Evolutionary conservation across 2,113 vertebrate genomes (phyloP).

Genomic region (Engraulis encrasicolus): DNA sequence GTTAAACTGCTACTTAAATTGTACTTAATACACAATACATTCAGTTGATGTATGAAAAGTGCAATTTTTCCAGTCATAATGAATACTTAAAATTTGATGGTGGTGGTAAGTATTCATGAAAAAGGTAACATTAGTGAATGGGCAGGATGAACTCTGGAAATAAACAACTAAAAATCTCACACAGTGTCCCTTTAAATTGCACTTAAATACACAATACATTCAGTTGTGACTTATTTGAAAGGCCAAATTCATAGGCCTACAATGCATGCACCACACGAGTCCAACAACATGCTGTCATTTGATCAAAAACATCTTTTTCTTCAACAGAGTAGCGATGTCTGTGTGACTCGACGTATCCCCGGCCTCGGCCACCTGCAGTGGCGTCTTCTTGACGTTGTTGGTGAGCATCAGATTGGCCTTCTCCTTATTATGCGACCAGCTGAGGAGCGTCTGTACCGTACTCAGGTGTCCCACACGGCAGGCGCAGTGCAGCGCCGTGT

Average conservation of each 20-base stretch:
- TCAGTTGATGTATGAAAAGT: too few relatives aligned
- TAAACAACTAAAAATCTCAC: too few relatives aligned
- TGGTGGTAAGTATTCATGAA: too few relatives aligned
- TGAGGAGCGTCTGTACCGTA: slow-evolving; percentile 64
- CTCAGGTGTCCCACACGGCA: slow-evolving; percentile 66
- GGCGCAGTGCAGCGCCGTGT: slow-evolving; percentile 77
- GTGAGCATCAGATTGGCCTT: slow-evolving; percentile 67
- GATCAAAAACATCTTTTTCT: slow-evolving; percentile 77
- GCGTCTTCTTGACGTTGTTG: slow-evolving; percentile 76
- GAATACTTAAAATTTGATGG: too few relatives aligned
- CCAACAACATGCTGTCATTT: slow-evolving; percentile 61
- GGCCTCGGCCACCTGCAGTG: slow-evolving; percentile 73
- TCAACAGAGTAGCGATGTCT: slow-evolving; percentile 68
- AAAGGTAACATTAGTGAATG: too few relatives aligned
- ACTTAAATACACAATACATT: too few relatives aligned
- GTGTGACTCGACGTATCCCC: slow-evolving; percentile 61
- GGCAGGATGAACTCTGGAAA: too few relatives aligned
- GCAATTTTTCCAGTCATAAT: too few relatives aligned
- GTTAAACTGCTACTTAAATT: too few relatives aligned
- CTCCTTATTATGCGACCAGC: slow-evolving; percentile 62
- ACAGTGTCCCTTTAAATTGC: too few relatives aligned
- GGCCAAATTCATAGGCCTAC: not conserved
- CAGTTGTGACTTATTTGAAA: too few relatives aligned
- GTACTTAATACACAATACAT: too few relatives aligned
- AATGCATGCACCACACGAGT: not conserved